Base-by-base conservation (phyloP, 2,113 vertebrate species). In the Mus pahari region DNA sequence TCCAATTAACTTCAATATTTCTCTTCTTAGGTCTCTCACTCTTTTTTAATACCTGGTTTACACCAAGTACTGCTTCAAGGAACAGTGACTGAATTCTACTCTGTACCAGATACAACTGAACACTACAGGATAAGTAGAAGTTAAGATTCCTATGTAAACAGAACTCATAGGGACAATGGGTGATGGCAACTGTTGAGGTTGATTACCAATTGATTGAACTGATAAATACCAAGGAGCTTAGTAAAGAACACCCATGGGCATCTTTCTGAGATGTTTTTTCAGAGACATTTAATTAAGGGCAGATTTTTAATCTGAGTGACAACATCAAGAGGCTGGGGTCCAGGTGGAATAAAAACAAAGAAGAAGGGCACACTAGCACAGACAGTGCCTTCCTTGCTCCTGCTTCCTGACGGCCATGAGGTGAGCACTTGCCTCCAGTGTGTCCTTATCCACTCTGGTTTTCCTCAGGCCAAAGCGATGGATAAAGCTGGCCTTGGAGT, bases 401-500 rank as follows among this genome's bases (percentile, higher is more conserved):
- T 4, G 24, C 53, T 58, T 58, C 50, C 14, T 12, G 16, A 10
- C 8, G 36, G 19, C 36, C 16, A 58, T 12, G 50, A 39, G 4
- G 36, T 88, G 4, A 17, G 22, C 31, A n/a, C 31, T 28, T 9
- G 4, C 13, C 33, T 16, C 24, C 4, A 39, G 0, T 1, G 1
- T 58, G 36, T 1, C 31, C 50, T 71, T 5, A 33, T 31, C 14
- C 6, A 3, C 66, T 58, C 36, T 58, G n/a, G 26, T 20, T 45
- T 17, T 45, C 53, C 39, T 75, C 5, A 22, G 70, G 16, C n/a
- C n/a, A 89, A 45, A 89, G 16, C 8, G 42, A 60, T 45, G 28
- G 26, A 75, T 89, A 58, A 58, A 58, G 58, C n/a, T 13, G 26
- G 42, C 10, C 16, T 45, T 73, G 36, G 26, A 33, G 33, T 26